Conservation (phyloP, 2,888 invertebrate species). For the Dexiosoma caninum region DNA sequence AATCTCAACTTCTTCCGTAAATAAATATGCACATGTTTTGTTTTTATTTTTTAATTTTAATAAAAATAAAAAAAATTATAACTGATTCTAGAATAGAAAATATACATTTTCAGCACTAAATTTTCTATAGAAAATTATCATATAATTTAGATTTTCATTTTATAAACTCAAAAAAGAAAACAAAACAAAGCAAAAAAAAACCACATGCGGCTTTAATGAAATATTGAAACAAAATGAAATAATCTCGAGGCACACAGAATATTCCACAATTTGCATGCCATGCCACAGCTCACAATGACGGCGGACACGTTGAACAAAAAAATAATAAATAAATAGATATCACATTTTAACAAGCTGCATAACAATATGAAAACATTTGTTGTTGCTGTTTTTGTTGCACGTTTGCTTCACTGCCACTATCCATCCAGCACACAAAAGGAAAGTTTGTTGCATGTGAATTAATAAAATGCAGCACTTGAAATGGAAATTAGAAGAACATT, state of each 20-base stretch:
- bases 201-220: constrained; percentile 28
- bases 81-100: constrained; percentile 4
- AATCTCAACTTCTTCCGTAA: background rate
- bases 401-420: constrained; percentile 5
- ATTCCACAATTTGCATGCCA: background rate
- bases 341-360: background rate
- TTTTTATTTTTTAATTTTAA: background rate
- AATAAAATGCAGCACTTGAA: constrained; percentile 41
- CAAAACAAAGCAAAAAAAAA: constrained; percentile 28
- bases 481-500: constrained; percentile 24
- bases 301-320: background rate
- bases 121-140: constrained; percentile 53
- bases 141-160: constrained; percentile 33
- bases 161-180: constrained; percentile 6
- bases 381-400: background rate
- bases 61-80: constrained; percentile 13
- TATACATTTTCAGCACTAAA: constrained; percentile 57
- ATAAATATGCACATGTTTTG: background rate
- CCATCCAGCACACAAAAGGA: constrained; percentile 36
- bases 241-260: constrained; percentile 28
- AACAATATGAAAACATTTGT: constrained; percentile 39
- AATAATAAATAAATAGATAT: background rate
- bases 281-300: constrained; percentile 27
- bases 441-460: constrained; percentile 42
- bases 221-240: background rate